Conservation (phyloP, 37 sponge, comb jelly and placozoan species). For the Aplysina aerophoba region DNA sequence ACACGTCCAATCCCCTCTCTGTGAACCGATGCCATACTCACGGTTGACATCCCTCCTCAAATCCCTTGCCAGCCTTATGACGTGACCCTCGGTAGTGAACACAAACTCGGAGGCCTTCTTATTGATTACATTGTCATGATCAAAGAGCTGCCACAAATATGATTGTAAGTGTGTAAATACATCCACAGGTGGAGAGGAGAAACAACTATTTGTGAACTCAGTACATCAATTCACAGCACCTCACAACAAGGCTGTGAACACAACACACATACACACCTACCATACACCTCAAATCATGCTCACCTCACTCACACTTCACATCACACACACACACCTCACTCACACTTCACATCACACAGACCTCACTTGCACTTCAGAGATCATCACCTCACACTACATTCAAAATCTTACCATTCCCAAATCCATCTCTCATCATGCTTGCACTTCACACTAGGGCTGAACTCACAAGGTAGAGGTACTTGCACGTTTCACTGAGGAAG, state of each 20-base stretch:
- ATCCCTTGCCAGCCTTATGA: conserved; percentile 52
- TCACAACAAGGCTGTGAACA: too few species aligned
- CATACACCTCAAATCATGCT: too few species aligned
- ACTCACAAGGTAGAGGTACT: conserved; percentile 93
- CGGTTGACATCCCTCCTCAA: conserved; percentile 16
- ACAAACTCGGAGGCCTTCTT: conserved; percentile 66
- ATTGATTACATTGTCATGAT: conserved; percentile 86
- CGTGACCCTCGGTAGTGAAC: conserved; percentile 97
- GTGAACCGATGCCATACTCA: neutral
- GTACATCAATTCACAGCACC: too few species aligned
- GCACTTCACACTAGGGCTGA: too few species aligned
- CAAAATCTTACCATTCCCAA: too few species aligned
- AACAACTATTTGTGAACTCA: too few species aligned
- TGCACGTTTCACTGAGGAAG: conserved; percentile 98
- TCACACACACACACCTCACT: neutral
- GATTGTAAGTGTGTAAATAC: neutral
- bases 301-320: neutral
- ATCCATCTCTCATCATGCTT: too few species aligned
- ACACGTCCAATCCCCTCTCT: neutral
- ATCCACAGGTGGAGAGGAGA: neutral
- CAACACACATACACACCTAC: too few species aligned
- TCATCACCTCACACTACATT: conserved; percentile 47
- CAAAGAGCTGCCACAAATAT: conserved; percentile 78
- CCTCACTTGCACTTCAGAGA: neutral
- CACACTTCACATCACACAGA: neutral